Evolutionary conservation across 2,113 vertebrate genomes (phyloP), one percentile per base, ranked within the genome.

Genomic region (Anhinga anhinga): DNA sequence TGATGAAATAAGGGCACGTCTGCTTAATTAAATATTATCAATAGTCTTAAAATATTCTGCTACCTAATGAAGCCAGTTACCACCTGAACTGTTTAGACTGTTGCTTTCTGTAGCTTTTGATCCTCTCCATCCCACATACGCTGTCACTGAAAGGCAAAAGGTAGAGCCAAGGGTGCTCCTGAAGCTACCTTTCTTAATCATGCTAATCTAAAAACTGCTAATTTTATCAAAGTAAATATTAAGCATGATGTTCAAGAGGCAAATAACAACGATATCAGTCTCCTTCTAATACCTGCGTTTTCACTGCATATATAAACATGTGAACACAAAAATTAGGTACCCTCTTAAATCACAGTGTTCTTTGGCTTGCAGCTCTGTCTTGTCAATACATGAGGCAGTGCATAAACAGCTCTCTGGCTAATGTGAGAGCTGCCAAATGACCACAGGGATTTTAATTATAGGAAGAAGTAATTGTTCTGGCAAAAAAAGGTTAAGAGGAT

Each of bases 21-120:
- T 90, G n/a, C 70, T 87, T 87, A 49, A 96, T 96, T 93, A 94
- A 91, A 89, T 91, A 95, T 92, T 93, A 92, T 84, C 83, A 82
- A 84, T 95, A 86, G 30, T 61, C 72, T 93, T 91, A 89, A 92
- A 95, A 89, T 88, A 84, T 79, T 94, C 77, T 89, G 70, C 83
- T 82, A 76, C 77, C 40, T 97, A 86, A 91, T 93, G 86, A 97
- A 95, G 80, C 16, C 63, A 71, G 25, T 93, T 88, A 63, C 34
- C 55, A 91, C 86, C 88, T 93, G 63, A 86, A 86, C 9, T 72
- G 56, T 93, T 97, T 91, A 79, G 19, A 69, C 34, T 78, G 82
- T 88, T 86, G 77, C 40, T 52, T 88, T 90, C 67, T 70, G 45
- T 82, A 77, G 21, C 44, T 77, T 96, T 91, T 95, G 69, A 84